These are phyloP conservation scores for Macrosteles quadrilineatus DNA, from an alignment of 1,140 invertebrate species.

Conservation along the genomic window DNA sequence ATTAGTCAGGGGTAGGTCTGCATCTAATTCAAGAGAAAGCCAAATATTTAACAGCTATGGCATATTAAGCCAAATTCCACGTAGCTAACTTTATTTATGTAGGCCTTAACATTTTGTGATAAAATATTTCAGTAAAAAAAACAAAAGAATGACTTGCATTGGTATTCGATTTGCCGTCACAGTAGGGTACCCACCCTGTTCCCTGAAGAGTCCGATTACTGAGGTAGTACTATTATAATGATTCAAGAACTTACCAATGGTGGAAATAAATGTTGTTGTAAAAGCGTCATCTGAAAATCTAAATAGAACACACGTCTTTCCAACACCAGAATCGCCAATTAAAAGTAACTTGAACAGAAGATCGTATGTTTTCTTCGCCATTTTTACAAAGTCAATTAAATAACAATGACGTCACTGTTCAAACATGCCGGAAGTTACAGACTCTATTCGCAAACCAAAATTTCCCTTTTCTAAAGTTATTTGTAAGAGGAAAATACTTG, in stretches of 20 bases:
- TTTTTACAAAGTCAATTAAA: constrained; percentile 50
- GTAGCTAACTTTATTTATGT: no score
- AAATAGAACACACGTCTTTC: constrained; percentile 98
- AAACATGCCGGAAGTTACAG: constrained; percentile 17
- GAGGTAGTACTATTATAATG: no score
- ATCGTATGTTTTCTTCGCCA: constrained; percentile 97
- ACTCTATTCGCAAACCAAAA: no score
- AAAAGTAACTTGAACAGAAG: constrained; percentile 96
- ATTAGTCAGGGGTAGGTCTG: no score
- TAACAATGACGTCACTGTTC: constrained; percentile 40
- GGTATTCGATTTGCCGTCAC: not conserved
- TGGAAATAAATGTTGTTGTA: constrained; percentile 97
- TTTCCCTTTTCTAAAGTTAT: no score
- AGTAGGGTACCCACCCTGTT: not conserved
- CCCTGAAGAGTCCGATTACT: no score
- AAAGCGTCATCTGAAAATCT: constrained; percentile 98
- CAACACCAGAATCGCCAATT: constrained; percentile 97
- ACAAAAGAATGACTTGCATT: not conserved
- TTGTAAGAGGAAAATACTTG: no score
- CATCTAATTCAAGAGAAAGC: no score
- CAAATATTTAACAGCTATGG: no score
- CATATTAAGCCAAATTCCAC: no score
- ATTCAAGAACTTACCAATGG: constrained; percentile 77
- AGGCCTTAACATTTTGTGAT: no score
- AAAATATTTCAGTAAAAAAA: no score